Evolutionary conservation across 2,797 vertebrate genomes (phyloP), one percentile per base, ranked within the genome.

Genomic region (Alauda arvensis): DNA sequence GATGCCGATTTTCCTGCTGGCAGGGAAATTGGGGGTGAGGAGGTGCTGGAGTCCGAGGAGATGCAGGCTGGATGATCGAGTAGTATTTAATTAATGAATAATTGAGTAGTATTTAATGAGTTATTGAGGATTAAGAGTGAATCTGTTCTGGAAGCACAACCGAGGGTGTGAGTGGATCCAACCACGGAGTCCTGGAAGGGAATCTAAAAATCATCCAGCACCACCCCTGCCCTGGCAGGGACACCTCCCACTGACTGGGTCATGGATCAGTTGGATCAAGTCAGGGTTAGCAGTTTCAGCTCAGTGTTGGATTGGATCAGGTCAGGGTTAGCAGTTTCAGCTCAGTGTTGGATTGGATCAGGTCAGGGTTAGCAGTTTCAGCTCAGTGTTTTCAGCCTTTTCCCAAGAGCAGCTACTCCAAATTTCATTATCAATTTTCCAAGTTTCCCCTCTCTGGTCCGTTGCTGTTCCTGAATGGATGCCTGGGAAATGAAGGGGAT

Each of bases 161-260:
- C 13, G 6, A 12, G 20, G 25, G 18, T 9, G 25, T 10, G 34
- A 34, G 18, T 3, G 49, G 23, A 20, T 29, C 20, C 46, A 24
- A 0, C 4, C 21, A 9, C 25, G 3, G 28, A 5, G 20, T 4
- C 19, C 34, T 33, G 67, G 49, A 37, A 61, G n/a, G 31, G 37
- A 55, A 25, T 11, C 13, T 10, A 23, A 62, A 46, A 24, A 1
- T 25, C 55, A 18, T 1, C 25, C 31, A 8, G 21, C 14, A 4
- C 20, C 37, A 39, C 12, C 23, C 18, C 12, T 65, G 40, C 34
- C 29, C 6, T 28, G 48, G 18, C 48, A 80, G 66, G 33, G 31
- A 48, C 19, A 11, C 6, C 20, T 71, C 2, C 8, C 67, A 7
- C 13, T 11, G 37, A 37, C 12, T 37, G 10, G 37, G 37, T 37